These are phyloP conservation scores for cat (Felis catus) DNA, from an alignment of 2,113 vertebrate genomes.

Conservation along the genomic window F.catus_Fca126_mat1.0 CM031414.1:60813501-60814000, in stretches of 20 bases:
- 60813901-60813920: background rate
- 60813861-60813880: background rate
- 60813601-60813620: constrained; percentile 2
- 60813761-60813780: background rate
- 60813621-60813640: constrained; percentile 21
- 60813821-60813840: background rate
- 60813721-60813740: background rate
- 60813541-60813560: constrained; percentile 18
- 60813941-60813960: background rate
- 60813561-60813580: background rate
- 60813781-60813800: background rate
- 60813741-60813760: background rate
- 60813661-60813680: constrained; percentile 6
- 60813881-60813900: background rate
- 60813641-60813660: background rate
- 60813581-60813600: background rate
- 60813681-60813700: background rate
- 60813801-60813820: background rate
- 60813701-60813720: background rate
- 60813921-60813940: background rate
- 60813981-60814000: background rate
- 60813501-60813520: constrained; percentile 28
- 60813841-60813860: background rate
- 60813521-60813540: background rate
- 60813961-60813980: background rate